A percentile compares a stretch with the other conserved stretches of the same genome.
Conservation (phyloP, 2,888 invertebrate species). For the Tryphoninae sp. region DNA sequence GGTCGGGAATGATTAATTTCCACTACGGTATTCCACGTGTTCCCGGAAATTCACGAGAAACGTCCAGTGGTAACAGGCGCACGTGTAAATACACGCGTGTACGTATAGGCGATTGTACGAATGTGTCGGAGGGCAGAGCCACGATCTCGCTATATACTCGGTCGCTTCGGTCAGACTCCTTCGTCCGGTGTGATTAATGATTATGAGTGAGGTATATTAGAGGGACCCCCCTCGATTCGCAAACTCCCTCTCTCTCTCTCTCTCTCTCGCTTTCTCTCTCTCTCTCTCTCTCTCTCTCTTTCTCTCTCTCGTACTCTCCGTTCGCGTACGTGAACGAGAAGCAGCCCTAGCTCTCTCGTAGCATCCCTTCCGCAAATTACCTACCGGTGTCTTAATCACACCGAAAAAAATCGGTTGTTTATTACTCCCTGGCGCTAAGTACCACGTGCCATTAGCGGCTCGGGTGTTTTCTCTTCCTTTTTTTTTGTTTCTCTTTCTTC, state of each 20-base stretch:
- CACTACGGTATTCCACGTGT: constrained; percentile 63
- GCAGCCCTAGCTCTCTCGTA: constrained; percentile 24
- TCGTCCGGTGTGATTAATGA: constrained; percentile 79
- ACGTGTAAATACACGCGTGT: constrained; percentile 44
- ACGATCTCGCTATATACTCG: constrained; percentile 57
- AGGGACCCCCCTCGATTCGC: constrained; percentile 71
- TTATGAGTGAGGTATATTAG: constrained; percentile 80
- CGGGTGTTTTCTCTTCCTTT: constrained; percentile 2
- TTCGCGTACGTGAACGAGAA: constrained; percentile 37
- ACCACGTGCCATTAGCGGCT: constrained; percentile 53
- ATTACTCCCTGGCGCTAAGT: constrained; percentile 64
- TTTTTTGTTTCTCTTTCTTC: constrained; percentile 10
- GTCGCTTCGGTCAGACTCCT: constrained; percentile 66
- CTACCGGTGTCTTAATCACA: constrained; percentile 77
- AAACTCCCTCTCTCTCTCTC: constrained; percentile 30
- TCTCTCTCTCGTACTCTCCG: constrained; percentile 36
- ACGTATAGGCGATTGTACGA: constrained; percentile 31
- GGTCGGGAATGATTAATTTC: constrained; percentile 63
- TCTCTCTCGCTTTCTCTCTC: not conserved
- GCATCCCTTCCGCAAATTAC: constrained; percentile 73
- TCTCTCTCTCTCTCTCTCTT: not conserved
- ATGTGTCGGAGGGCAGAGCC: constrained; percentile 43
- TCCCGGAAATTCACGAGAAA: constrained; percentile 62
- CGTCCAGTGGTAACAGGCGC: constrained; percentile 48
- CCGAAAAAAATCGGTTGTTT: constrained; percentile 72